These are phyloP conservation scores for Erannis defoliaria DNA, from an alignment of 2,888 invertebrate species.

Conservation along the genomic window DNA sequence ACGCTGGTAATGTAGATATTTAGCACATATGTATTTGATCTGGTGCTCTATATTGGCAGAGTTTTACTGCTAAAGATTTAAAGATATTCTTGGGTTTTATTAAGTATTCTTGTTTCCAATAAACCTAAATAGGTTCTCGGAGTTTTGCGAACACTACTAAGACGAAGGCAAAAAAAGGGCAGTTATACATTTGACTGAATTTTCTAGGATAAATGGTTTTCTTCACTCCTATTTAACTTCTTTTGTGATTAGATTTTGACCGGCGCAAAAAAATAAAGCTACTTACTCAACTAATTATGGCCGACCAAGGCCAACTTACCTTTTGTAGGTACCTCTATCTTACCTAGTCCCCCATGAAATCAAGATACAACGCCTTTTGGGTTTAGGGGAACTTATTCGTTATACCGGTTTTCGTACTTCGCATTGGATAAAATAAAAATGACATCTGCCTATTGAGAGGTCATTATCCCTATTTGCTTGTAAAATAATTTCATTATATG, in stretches of 20 bases:
- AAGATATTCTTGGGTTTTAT: not conserved
- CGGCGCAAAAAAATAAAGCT: too few relatives aligned
- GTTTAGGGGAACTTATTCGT: constrained; percentile 1
- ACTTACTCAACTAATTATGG: too few relatives aligned
- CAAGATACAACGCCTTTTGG: not conserved
- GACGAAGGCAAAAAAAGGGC: constrained; percentile 9
- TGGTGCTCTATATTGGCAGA: not conserved
- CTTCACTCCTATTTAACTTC: too few relatives aligned
- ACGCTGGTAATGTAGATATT: too few relatives aligned
- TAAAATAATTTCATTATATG: not conserved
- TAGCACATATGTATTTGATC: not conserved
- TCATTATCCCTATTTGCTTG: not conserved
- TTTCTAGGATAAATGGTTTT: not conserved
- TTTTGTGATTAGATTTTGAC: not conserved
- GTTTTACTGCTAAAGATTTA: not conserved
- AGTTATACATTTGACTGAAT: not conserved
- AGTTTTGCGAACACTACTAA: constrained; percentile 13
- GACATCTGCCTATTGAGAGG: not conserved
- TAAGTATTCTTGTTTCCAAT: constrained; percentile 6
- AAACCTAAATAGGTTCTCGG: constrained; percentile 14
- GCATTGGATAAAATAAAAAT: not conserved
- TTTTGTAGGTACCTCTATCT: too few relatives aligned
- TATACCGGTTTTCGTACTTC: not conserved
- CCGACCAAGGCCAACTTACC: too few relatives aligned
- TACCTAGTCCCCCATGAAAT: not conserved